Evolutionary conservation across 2,888 invertebrate genomes (phyloP), one percentile per base, ranked within the genome.

Genomic region (Opisthograptis luteolata): DNA sequence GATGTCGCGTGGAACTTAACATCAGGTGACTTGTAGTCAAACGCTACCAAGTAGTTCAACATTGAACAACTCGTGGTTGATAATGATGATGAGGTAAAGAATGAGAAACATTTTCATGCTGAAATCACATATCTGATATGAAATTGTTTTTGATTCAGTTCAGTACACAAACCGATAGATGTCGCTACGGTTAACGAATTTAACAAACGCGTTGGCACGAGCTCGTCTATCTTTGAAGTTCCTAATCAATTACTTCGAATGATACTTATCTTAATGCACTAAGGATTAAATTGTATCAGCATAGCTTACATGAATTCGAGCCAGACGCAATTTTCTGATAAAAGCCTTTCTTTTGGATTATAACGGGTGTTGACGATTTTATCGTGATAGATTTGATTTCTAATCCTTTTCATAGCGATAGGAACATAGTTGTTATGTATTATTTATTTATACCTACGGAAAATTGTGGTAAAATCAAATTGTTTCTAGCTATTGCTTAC

Each of bases 111-210:
- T n/a, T n/a, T n/a, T n/a, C n/a, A n/a, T n/a, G n/a, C n/a, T n/a
- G n/a, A n/a, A n/a, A n/a, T n/a, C n/a, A n/a, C n/a, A n/a, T n/a
- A n/a, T n/a, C n/a, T n/a, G n/a, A n/a, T n/a, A n/a, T n/a, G n/a
- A 9, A 10, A 25, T 17, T 3, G 5, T 17, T 17, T 14, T 15
- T 7, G 8, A 1, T 9, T 13, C 13, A 28, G 34, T 22, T 1
- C 22, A 9, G 2, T 9, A 28, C 2, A 13, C 8, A 20, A 8
- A 9, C 13, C 47, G 39, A 41, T 50, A 75, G 75, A 68, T 73
- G 70, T 46, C 73, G 51, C 37, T 64, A 70, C 51, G 8, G 31
- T 58, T 39, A 41, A 17, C 10, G 39, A 13, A 28, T 30, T 39
- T 9, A 15, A 36, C n/a, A 14, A 20, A 8, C 30, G 1, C 6